Evolutionary conservation across 2,888 invertebrate species (phyloP), one percentile per base, ranked within the genome.

Genomic region (Orthosia cruda): DNA sequence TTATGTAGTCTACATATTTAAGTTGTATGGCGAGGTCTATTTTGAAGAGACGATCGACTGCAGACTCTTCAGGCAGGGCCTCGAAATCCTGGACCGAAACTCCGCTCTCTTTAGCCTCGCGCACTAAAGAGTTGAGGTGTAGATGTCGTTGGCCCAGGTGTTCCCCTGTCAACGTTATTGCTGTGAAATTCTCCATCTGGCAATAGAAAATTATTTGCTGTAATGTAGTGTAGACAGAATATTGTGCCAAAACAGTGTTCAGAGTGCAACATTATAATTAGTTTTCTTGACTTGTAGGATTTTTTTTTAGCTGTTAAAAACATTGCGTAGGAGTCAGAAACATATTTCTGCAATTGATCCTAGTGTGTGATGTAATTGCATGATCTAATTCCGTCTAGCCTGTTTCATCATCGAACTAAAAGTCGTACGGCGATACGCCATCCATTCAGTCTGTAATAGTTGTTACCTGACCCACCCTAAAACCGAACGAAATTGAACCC

Each of bases 1-100:
- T 26, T 12, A 95, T 92, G 71, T 90, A 95, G 20, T 93, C 89
- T 0, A 92, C 85, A 73, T 94, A 79, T 74, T 84, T 90, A 23
- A 89, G 77, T 81, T 92, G 91, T 13, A 89, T 90, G 4, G 96
- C 95, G 3, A 95, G 80, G 32, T 95, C 91, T 66, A 95, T 95
- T 88, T 94, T 95, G 64, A 93, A 94, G 15, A 95, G 82, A 73
- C 92, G 88, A 75, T 95, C 95, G 16, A 94, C 66, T 15, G 91
- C 81, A 15, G 91, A 85, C 23, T 65, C 50, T 82, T 94, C 95
- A 0, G 89, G 85, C 2, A 86, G 52, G 18, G 77, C 23, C 32
- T 81, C 77, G 11, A 92, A 47, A 26, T 87, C 81, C 4, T 81
- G 70, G 20, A 86, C 69, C 2, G 67, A 58, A 23, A 66, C 55